Evolutionary conservation across 2,797 vertebrate species (phyloP), one percentile per base, ranked within the genome.

Genomic region (Xerus rutilus): DNA sequence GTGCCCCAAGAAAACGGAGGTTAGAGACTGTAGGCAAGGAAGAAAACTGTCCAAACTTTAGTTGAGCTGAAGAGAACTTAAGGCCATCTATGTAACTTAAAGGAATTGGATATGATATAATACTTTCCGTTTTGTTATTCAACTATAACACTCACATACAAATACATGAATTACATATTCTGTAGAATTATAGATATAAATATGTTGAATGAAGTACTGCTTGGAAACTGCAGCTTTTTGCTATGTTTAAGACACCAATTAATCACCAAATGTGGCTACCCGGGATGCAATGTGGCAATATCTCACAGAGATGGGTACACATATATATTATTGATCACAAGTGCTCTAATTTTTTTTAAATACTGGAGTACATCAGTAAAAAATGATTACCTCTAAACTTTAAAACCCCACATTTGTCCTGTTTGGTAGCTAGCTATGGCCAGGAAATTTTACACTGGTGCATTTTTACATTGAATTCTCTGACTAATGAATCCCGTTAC

Each of bases 401-500:
- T 25, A 89, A 11, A 43, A 21, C 52, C 1, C 0, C 14, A 47
- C 45, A 73, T 13, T 74, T 86, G 49, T 52, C 28, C 12, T 59
- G 84, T 62, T 57, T 62, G 59, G 39, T 47, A 64, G 45, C 65
- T 76, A 32, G 7, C 5, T 45, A 43, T 17, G 28, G 2, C n/a
- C 23, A 69, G 6, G 8, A 35, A 76, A 17, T 67, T 84, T 72
- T 93, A 21, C 15, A 78, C 0, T 91, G 65, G 43, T 9, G 83
- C 5, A 45, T 70, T 95, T n/a, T 74, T 73, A 74, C 20, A n/a
- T 28, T 54, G 32, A 86, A 62, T 86, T 88, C 0, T 82, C 12
- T 78, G 49, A 86, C 6, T 59, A 95, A 79, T 88, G 25, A 94
- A 82, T 90, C 21, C 3, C 83, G 3, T 76, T 94, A 89, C 13